phyloP scores from a whole-genome alignment of 2,797 vertebrate species.

The Molothrus ater region DNA sequence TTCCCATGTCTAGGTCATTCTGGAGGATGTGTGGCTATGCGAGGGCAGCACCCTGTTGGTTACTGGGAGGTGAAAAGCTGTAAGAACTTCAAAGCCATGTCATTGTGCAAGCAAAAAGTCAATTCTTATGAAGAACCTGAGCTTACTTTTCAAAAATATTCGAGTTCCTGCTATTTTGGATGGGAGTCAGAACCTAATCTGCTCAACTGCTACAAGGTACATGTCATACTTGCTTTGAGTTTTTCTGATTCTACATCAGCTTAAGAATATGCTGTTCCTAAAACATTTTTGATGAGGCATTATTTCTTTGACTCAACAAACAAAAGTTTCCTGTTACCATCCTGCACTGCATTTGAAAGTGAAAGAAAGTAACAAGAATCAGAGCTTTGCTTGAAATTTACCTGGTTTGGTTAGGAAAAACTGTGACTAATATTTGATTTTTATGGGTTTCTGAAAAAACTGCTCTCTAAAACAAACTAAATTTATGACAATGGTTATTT shows the following conservation, averaged over 20 bases:
- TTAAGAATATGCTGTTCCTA: background rate
- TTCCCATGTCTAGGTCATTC: slow-evolving; percentile 74
- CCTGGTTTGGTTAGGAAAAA: background rate
- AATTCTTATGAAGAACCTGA: slow-evolving; percentile 69
- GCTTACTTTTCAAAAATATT: slow-evolving; percentile 75
- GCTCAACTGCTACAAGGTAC: slow-evolving; percentile 89
- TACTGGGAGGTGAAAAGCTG: slow-evolving; percentile 95
- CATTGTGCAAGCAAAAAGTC: slow-evolving; percentile 87
- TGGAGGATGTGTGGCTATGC: slow-evolving; percentile 88
- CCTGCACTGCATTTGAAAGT: background rate
- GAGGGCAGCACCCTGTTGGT: slow-evolving; percentile 80
- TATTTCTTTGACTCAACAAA: background rate
- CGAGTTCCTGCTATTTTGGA: slow-evolving; percentile 82
- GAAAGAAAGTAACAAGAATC: background rate
- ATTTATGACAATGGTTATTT: background rate
- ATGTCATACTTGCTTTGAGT: background rate
- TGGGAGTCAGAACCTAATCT: slow-evolving; percentile 88
- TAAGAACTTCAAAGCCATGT: slow-evolving; percentile 83
- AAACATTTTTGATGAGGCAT: background rate
- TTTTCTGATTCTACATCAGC: background rate
- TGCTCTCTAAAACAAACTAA: background rate
- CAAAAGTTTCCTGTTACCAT: background rate
- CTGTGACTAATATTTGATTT: background rate
- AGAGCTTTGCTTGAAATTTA: background rate
- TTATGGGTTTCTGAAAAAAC: background rate